Evolutionary conservation across 2,797 vertebrate species (phyloP), one percentile per base, ranked within the genome.

Genomic region (Gallinago solitaria): DNA sequence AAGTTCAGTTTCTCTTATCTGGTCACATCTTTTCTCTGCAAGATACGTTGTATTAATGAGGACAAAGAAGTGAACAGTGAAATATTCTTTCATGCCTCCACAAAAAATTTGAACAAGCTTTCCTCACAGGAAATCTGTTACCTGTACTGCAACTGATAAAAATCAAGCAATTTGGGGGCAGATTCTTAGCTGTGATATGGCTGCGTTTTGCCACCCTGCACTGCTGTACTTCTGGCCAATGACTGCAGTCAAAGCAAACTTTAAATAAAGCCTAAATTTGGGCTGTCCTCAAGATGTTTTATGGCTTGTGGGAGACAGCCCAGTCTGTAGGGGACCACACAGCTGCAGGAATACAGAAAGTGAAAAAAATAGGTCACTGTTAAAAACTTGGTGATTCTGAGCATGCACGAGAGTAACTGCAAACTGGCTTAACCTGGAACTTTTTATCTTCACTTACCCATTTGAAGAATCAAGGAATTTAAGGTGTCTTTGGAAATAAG

Each of bases 271-370:
- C 13, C 80, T 82, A 78, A 76, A 73, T 90, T 64, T 56, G 67
- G 47, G 41, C 63, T 67, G 63, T 59, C 30, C 74, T 95, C 33
- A 37, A 63, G 68, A 91, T 90, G 50, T 88, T 94, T 92, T 92
- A 95, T 14, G 15, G 47, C 47, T 87, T 33, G 51, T 95, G 92
- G 86, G 93, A 93, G 54, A 50, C 85, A 86, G 90, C 61, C 85
- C 65, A 73, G 41, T 61, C 85, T 93, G 57, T 76, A 95, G 83
- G 83, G 67, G 90, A 94, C 88, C 80, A 94, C 77, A 92, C 59
- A 94, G 74, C 74, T 93, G 80, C 73, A 90, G 73, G 82, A 83
- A 57, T 43, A 91, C 13, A 84, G 64, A 59, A 91, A 94, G 67
- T 23, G 60, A 65, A 74, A 93, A 92, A 93, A 90, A 50, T 13